Evolutionary conservation across 2,888 invertebrate species (phyloP).

Genomic region (Yponomeuta plumbellus): DNA sequence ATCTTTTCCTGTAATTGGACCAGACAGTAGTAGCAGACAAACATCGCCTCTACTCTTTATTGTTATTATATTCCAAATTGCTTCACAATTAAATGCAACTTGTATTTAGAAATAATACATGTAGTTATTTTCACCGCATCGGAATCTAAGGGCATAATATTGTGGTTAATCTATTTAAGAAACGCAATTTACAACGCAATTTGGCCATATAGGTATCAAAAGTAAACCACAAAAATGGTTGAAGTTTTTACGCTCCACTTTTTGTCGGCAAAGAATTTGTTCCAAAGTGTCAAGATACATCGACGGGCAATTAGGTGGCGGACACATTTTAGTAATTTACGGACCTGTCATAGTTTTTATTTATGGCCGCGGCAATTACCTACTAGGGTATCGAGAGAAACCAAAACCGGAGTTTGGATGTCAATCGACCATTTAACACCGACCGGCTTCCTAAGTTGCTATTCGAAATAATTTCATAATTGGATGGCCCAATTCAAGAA

Average conservation of each 20-base stretch:
- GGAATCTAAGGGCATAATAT: no score
- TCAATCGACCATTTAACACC: slow-evolving; percentile 18
- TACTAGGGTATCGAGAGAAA: slow-evolving; percentile 22
- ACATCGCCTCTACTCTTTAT: no score
- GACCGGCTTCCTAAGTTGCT: background rate
- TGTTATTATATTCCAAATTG: no score
- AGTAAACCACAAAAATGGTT: background rate
- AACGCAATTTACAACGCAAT: no score
- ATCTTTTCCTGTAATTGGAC: background rate
- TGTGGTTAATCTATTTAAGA: no score
- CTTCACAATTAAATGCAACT: no score
- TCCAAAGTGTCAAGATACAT: slow-evolving; percentile 50
- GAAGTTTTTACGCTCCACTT: background rate
- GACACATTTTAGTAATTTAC: slow-evolving; percentile 48
- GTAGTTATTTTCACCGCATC: no score
- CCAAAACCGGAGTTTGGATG: slow-evolving; percentile 1
- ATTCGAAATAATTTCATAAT: background rate
- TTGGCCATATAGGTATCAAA: background rate
- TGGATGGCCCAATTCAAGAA: no score
- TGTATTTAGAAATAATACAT: no score
- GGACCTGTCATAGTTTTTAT: slow-evolving; percentile 43
- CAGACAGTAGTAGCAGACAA: no score
- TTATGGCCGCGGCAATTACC: slow-evolving; percentile 38
- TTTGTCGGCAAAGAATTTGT: slow-evolving; percentile 31
- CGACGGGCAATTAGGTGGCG: slow-evolving; percentile 52